Percentiles rank a stretch among this genome's conserved stretches.
Evolutionary conservation across 2,113 vertebrate species (phyloP).

Genomic region (Rynchops niger): DNA sequence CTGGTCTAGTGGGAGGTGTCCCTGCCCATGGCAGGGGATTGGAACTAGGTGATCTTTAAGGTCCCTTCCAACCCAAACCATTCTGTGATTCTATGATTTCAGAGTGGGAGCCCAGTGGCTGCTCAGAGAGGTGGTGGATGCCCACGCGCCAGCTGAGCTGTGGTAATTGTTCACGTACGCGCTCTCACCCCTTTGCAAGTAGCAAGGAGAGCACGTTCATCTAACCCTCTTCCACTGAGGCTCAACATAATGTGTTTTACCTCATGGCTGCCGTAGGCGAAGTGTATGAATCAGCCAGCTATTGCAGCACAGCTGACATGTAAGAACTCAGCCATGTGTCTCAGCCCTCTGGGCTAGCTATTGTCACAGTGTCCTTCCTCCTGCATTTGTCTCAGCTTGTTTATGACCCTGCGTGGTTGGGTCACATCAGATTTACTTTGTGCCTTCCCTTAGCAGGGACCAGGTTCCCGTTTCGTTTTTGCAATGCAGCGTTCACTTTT

Average conservation of each 20-base stretch:
- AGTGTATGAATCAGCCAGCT: slow-evolving; percentile 36
- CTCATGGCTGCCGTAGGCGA: background rate
- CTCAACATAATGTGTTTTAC: slow-evolving; percentile 1
- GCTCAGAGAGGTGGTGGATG: background rate
- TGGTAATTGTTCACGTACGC: background rate
- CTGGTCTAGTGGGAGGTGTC: too few species aligned
- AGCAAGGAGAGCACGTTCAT: background rate
- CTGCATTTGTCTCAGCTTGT: background rate
- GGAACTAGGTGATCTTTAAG: too few species aligned
- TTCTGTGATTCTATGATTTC: background rate
- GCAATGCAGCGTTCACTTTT: background rate
- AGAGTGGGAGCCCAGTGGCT: background rate
- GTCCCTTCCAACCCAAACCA: too few species aligned
- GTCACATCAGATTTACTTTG: slow-evolving; percentile 20
- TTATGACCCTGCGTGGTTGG: background rate
- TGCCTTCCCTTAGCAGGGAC: background rate
- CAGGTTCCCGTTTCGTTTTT: background rate
- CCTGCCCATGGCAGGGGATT: too few species aligned
- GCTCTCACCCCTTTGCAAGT: background rate
- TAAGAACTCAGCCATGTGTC: slow-evolving; percentile 42
- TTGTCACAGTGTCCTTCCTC: slow-evolving; percentile 45
- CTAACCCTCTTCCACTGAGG: background rate
- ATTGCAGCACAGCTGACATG: slow-evolving; percentile 36
- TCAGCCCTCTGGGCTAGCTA: slow-evolving; percentile 6
- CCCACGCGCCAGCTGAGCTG: background rate